Evolutionary conservation across 53 echinoderm and acorn worm species (phyloP).

Genomic region (Antedon mediterranea): DNA sequence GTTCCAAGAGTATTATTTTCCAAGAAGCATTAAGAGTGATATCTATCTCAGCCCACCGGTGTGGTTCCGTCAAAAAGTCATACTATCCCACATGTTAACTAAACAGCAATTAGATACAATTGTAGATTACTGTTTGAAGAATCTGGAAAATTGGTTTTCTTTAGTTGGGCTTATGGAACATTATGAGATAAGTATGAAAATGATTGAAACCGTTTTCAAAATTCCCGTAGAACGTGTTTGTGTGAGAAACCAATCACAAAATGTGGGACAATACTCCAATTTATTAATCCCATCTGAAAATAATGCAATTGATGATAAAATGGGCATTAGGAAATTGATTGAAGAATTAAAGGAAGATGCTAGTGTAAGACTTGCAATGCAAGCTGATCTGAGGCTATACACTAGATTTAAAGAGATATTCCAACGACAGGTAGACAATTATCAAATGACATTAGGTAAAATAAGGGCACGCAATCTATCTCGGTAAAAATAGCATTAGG

Average conservation of each 20-base stretch:
- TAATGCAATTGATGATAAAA: neutral
- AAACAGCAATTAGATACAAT: conserved; percentile 20
- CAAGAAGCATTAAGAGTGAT: neutral
- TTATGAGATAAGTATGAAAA: conserved; percentile 51
- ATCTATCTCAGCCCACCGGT: conserved; percentile 24
- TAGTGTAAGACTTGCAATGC: neutral
- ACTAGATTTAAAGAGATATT: neutral
- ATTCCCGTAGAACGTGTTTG: conserved; percentile 57
- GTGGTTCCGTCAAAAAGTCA: conserved; percentile 89
- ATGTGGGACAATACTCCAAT: neutral
- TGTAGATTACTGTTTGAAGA: conserved; percentile 38
- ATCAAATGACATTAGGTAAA: too few relatives aligned
- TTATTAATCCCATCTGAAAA: neutral
- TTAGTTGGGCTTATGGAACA: conserved; percentile 60
- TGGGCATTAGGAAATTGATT: neutral
- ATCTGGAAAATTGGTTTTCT: conserved; percentile 72
- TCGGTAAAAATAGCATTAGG: too few relatives aligned
- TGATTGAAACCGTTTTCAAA: conserved; percentile 60
- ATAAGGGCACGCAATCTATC: too few relatives aligned
- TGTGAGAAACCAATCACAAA: conserved; percentile 10
- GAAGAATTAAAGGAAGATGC: neutral
- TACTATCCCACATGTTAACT: conserved; percentile 46
- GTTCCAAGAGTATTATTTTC: conserved; percentile 11
- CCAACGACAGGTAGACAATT: neutral
- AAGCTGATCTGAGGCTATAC: neutral